A percentile compares a stretch with the other conserved stretches of the same genome.
Conservation (phyloP, 2,113 vertebrate genomes). For the Saiga tatarica region DNA sequence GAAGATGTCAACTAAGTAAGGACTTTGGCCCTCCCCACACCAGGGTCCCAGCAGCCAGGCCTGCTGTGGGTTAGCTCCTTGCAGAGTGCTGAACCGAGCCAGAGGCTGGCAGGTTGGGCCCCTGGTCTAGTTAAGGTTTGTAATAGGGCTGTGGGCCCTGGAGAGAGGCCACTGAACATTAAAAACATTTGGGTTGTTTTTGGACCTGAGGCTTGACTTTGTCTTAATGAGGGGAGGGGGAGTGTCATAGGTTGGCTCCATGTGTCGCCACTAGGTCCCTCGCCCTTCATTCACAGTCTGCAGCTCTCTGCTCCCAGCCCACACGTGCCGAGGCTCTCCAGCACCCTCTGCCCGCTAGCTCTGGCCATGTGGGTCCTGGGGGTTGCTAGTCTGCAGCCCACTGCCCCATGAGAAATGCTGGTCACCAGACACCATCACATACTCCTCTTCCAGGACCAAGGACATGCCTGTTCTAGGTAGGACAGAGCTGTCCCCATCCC, state of each 20-base stretch:
- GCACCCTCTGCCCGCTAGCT: accelerated
- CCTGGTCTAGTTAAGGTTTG: slow-evolving; percentile 1
- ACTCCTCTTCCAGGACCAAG: not conserved
- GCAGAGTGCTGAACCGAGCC: not conserved
- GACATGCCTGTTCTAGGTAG: not conserved
- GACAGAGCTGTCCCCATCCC: not conserved
- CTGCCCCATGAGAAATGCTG: not conserved
- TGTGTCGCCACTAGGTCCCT: not conserved
- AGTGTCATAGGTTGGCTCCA: not conserved
- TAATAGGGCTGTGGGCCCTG: not conserved
- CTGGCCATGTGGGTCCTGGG: not conserved
- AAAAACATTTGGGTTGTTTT: slow-evolving; percentile 58
- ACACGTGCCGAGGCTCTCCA: not conserved
- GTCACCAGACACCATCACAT: not conserved
- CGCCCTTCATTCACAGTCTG: not conserved
- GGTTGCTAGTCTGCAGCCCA: not conserved
- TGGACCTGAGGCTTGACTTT: slow-evolving; percentile 1
- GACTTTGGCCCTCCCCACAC: not conserved
- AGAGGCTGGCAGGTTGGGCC: not conserved
- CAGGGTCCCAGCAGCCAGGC: not conserved
- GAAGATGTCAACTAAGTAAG: not conserved
- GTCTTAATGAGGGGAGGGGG: not conserved
- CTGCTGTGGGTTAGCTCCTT: not conserved
- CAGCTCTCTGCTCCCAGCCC: not conserved
- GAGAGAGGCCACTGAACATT: slow-evolving; percentile 31